A percentile compares a stretch with the other conserved stretches of the same genome.
Conservation (phyloP, 2,113 vertebrate genomes). For the Aptenodytes patagonicus region DNA sequence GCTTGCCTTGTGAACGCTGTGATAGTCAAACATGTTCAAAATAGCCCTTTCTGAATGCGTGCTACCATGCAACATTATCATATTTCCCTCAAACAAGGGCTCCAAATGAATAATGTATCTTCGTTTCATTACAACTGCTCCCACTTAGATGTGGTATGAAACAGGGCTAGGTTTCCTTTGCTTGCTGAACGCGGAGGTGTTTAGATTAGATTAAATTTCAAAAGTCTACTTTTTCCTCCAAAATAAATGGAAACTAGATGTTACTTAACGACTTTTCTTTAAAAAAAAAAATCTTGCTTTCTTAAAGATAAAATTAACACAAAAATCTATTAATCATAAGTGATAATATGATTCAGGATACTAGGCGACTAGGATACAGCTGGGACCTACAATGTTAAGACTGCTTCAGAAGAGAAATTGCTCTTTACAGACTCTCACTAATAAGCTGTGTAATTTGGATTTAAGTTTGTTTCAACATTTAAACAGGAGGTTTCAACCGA, state of each 20-base stretch:
- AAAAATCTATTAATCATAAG: background rate
- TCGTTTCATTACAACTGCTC: background rate
- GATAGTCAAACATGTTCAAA: background rate
- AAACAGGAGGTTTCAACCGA: background rate
- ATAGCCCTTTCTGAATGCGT: rapidly evolving
- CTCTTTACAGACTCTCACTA: background rate
- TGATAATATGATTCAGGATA: background rate
- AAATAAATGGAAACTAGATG: background rate
- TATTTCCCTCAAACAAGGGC: background rate
- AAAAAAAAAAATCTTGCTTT: background rate
- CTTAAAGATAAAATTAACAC: background rate
- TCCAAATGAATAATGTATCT: background rate
- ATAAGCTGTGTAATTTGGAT: background rate
- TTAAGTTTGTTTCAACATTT: background rate
- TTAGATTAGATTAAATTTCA: background rate
- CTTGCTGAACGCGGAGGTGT: background rate
- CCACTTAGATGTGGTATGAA: background rate
- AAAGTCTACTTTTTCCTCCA: background rate
- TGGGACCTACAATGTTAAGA: background rate
- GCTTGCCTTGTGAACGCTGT: rapidly evolving
- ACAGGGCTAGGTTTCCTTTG: background rate
- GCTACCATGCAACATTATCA: background rate
- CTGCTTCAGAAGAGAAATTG: background rate
- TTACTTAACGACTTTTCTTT: background rate
- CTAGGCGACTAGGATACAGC: background rate